Conservation (phyloP, 2,797 vertebrate species). For the Xyrichtys novacula region DNA sequence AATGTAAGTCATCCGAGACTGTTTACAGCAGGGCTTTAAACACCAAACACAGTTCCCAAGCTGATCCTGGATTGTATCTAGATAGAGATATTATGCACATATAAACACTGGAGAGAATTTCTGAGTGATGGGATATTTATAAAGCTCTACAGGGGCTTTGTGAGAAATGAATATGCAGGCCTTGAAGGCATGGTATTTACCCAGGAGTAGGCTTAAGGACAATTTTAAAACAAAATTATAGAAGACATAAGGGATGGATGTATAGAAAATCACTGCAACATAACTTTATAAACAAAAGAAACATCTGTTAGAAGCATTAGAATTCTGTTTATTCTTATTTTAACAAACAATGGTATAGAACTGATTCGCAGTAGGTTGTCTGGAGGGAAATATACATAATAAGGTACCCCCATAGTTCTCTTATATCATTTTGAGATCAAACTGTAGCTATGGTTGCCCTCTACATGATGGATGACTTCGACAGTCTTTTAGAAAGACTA, state of each 20-base stretch:
- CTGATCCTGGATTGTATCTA: conserved; percentile 12
- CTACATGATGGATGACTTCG: too few species aligned
- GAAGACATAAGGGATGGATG: too few species aligned
- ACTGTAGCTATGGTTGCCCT: too few species aligned
- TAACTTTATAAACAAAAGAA: neutral
- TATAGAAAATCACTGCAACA: neutral
- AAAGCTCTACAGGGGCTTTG: neutral
- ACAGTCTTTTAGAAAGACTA: too few species aligned
- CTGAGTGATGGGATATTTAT: neutral
- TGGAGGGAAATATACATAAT: too few species aligned
- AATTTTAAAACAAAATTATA: too few species aligned
- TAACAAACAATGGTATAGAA: too few species aligned
- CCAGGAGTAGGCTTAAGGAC: neutral
- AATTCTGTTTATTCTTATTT: too few species aligned
- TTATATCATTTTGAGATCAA: too few species aligned
- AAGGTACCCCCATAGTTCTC: too few species aligned
- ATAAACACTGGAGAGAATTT: neutral
- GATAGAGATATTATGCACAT: neutral
- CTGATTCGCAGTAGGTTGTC: too few species aligned
- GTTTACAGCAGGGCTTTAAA: conserved; percentile 3
- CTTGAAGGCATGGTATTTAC: neutral
- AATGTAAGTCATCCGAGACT: neutral
- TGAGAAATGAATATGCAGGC: neutral
- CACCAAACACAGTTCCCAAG: conserved; percentile 5
- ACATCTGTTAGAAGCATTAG: neutral